Evolutionary conservation across 2,113 vertebrate genomes (phyloP).

Genomic region (Pachyramphus minor): DNA sequence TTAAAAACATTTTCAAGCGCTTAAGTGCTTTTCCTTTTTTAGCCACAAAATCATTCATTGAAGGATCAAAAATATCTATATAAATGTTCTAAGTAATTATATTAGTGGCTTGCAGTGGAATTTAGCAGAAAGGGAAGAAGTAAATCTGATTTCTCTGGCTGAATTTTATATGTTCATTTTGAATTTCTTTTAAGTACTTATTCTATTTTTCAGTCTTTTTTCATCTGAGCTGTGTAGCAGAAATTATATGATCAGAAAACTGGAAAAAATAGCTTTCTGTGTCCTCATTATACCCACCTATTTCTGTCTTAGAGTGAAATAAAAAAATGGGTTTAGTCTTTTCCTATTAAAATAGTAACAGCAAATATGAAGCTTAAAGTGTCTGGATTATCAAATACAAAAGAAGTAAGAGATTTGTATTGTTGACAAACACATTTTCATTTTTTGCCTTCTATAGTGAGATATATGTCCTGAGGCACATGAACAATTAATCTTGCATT

Average conservation of each 20-base stretch:
- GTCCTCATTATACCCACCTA: neutral
- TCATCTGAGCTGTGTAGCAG: neutral
- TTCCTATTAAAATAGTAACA: neutral
- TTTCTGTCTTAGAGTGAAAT: neutral
- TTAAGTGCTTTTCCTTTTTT: neutral
- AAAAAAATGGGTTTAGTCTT: neutral
- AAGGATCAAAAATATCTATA: neutral
- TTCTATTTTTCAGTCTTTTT: neutral
- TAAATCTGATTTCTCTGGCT: neutral
- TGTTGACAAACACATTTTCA: neutral
- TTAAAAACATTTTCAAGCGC: neutral
- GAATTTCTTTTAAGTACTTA: neutral
- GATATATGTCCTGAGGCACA: neutral
- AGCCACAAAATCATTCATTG: neutral
- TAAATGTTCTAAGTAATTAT: neutral
- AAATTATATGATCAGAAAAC: neutral
- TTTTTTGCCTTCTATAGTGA: neutral
- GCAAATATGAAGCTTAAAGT: neutral
- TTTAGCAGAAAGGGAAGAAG: neutral
- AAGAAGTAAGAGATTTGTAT: neutral
- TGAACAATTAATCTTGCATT: neutral
- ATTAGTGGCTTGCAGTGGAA: neutral
- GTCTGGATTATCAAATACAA: neutral
- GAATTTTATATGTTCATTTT: neutral
- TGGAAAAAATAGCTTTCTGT: neutral